phyloP scores from a whole-genome alignment of 2,113 vertebrate species.

The pig (Sus scrofa) region DNA sequence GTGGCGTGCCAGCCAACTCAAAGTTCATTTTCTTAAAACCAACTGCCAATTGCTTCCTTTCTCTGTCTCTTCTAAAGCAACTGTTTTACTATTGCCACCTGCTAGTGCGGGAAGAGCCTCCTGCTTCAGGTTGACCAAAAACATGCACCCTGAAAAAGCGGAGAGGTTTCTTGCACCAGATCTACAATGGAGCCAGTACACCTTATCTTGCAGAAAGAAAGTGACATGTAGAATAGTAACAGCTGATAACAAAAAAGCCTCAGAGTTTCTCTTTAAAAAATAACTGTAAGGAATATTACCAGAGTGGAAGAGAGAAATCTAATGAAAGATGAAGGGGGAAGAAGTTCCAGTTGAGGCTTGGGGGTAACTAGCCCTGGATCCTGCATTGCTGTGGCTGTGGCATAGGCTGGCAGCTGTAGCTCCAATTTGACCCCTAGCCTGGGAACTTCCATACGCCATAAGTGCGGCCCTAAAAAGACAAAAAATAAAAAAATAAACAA shows the following conservation, averaged over 20 bases:
- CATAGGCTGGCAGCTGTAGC: too few relatives aligned
- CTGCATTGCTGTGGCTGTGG: too few relatives aligned
- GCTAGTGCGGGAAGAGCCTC: not conserved
- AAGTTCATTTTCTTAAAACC: not conserved
- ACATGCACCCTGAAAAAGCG: not conserved
- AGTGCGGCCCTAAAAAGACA: too few relatives aligned
- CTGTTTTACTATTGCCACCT: not conserved
- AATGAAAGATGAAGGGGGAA: conserved; percentile 95
- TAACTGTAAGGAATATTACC: not conserved
- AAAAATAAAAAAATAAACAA: too few relatives aligned
- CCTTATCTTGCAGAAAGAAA: not conserved
- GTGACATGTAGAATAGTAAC: not conserved
- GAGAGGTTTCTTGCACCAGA: not conserved
- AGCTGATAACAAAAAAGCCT: not conserved
- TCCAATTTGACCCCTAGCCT: too few relatives aligned
- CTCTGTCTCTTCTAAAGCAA: not conserved
- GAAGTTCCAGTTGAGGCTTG: conserved; percentile 89
- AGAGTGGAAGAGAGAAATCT: conserved; percentile 91
- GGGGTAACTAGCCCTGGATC: too few relatives aligned
- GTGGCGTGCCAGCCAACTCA: accelerated
- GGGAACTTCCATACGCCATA: too few relatives aligned
- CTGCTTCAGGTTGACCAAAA: not conserved
- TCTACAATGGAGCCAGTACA: not conserved
- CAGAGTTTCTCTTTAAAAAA: not conserved
- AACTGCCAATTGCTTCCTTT: not conserved